These are phyloP conservation scores for Eleutherodactylus coqui DNA, from an alignment of 2,797 vertebrate genomes.

Conservation along the genomic window DNA sequence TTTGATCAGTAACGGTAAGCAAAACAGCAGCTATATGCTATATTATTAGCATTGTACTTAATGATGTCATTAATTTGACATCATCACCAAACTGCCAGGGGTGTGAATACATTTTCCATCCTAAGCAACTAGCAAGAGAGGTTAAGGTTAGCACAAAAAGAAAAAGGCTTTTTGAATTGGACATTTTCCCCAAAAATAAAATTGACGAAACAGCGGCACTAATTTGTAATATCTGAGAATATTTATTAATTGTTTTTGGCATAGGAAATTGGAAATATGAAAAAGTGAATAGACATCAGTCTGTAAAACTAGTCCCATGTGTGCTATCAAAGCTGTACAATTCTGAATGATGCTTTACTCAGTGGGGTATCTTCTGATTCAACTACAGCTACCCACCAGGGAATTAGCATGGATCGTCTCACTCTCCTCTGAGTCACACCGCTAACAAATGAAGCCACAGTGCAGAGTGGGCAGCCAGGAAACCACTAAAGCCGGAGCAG, in stretches of 20 bases:
- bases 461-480: conserved; percentile 67
- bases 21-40: not conserved
- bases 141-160: not conserved
- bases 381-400: conserved; percentile 71
- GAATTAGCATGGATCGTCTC: conserved; percentile 69
- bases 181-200: not conserved
- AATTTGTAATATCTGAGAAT: not conserved
- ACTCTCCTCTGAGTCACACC: conserved; percentile 71
- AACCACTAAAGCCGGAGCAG: conserved; percentile 66
- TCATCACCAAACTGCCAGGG: not conserved
- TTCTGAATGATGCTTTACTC: conserved; percentile 73
- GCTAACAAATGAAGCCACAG: conserved; percentile 66
- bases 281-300: not conserved
- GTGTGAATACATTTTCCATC: not conserved
- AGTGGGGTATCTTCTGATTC: conserved; percentile 72
- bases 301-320: conserved; percentile 2
- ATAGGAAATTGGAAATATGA: not conserved
- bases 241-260: not conserved
- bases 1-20: not conserved
- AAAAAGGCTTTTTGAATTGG: not conserved
- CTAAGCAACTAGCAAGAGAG: not conserved
- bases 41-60: not conserved
- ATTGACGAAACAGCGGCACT: not conserved
- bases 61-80: not conserved
- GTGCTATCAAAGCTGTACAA: conserved; percentile 70